These are phyloP conservation scores for Cheilinus undulatus DNA, from an alignment of 2,113 vertebrate species.

Conservation along the genomic window DNA sequence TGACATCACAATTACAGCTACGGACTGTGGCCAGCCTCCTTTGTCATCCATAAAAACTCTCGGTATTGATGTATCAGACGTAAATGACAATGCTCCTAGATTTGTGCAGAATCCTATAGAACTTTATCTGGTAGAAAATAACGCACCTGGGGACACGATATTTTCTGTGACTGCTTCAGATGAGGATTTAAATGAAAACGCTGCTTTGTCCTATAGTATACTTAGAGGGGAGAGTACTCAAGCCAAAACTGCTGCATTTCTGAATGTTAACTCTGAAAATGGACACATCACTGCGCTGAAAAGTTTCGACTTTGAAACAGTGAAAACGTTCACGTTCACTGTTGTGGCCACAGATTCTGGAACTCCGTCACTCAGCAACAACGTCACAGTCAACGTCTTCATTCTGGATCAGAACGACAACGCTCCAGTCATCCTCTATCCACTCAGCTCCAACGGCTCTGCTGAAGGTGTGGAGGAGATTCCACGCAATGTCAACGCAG, in stretches of 20 bases:
- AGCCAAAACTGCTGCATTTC: conserved; percentile 34
- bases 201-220: conserved; percentile 60
- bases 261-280: conserved; percentile 71
- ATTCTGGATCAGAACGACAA: conserved; percentile 80
- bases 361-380: conserved; percentile 49
- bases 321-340: conserved; percentile 69
- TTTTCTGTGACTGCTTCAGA: conserved; percentile 71
- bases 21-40: conserved; percentile 71
- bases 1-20: conserved; percentile 66
- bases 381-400: conserved; percentile 64
- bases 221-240: background rate
- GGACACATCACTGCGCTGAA: conserved; percentile 62
- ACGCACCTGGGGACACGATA: conserved; percentile 60
- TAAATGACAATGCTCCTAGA: conserved; percentile 79
- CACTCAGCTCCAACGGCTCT: conserved; percentile 59
- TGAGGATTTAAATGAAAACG: conserved; percentile 74
- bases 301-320: conserved; percentile 74
- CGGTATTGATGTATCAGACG: conserved; percentile 68
- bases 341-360: conserved; percentile 69
- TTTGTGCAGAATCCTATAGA: conserved; percentile 65
- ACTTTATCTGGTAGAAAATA: conserved; percentile 78
- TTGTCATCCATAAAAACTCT: conserved; percentile 63
- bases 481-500: conserved; percentile 70
- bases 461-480: conserved; percentile 73
- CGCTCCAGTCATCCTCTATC: conserved; percentile 66